These are phyloP conservation scores for Morinoia aosen DNA, from an alignment of 2,888 invertebrate genomes.

Conservation along the genomic window DNA sequence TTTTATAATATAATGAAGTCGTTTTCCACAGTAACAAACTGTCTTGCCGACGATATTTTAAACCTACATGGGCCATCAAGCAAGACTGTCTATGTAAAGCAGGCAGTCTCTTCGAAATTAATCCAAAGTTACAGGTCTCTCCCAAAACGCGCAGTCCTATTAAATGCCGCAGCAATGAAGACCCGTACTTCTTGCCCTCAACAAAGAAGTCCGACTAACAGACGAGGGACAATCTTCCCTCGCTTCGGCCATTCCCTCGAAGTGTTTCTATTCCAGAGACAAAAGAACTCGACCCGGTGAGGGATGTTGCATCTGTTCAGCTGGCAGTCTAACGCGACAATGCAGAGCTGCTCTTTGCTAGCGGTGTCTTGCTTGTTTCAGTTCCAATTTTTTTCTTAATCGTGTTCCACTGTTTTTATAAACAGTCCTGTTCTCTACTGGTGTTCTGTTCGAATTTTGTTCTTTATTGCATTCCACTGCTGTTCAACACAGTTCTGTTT, in stretches of 20 bases:
- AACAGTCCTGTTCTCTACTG: not conserved
- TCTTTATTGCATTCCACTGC: not conserved
- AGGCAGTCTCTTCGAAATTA: not conserved
- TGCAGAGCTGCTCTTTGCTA: not conserved
- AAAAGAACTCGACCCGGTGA: not conserved
- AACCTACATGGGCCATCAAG: not conserved
- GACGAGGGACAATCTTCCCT: not conserved
- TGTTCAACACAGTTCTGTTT: no score
- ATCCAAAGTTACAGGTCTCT: not conserved
- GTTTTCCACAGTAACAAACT: no score
- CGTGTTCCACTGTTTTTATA: no score
- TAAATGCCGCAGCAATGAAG: not conserved
- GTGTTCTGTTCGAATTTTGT: not conserved
- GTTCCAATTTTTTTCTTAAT: not conserved
- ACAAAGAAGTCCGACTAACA: not conserved
- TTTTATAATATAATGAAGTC: no score
- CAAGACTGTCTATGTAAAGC: not conserved
- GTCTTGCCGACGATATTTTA: no score
- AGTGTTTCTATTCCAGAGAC: not conserved
- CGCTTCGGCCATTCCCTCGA: not conserved
- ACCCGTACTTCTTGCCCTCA: not conserved
- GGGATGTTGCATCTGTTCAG: not conserved
- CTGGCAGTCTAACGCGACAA: not conserved
- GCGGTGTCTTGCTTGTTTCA: not conserved
- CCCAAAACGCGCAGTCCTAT: not conserved